Evolutionary conservation across 2,888 invertebrate species (phyloP).

Genomic region (Graphium colonna): DNA sequence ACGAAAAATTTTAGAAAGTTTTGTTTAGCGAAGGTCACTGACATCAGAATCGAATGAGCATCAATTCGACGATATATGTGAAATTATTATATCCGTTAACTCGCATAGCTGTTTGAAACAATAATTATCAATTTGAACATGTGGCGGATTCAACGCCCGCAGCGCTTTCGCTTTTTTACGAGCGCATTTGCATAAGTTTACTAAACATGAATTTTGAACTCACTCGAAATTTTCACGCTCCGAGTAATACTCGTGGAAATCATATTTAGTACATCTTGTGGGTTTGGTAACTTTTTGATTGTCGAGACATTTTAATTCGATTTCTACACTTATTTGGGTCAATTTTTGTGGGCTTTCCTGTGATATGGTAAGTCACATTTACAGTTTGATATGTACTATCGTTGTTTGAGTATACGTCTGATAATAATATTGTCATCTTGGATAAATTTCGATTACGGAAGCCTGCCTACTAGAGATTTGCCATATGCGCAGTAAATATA

Average conservation of each 20-base stretch:
- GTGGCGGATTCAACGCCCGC: neutral
- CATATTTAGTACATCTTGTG: too few relatives aligned
- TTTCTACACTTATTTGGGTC: too few relatives aligned
- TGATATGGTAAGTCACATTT: too few relatives aligned
- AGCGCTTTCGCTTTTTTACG: slow-evolving; percentile 19
- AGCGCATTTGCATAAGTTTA: slow-evolving; percentile 17
- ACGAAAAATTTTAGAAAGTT: slow-evolving; percentile 22
- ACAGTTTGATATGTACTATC: too few relatives aligned
- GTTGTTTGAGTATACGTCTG: too few relatives aligned
- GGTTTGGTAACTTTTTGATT: too few relatives aligned
- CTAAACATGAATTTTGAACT: slow-evolving; percentile 3
- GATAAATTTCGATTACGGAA: too few relatives aligned
- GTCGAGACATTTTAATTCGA: too few relatives aligned
- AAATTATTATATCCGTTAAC: neutral
- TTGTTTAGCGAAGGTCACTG: slow-evolving; percentile 3
- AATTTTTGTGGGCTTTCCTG: too few relatives aligned
- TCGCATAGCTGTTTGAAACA: neutral
- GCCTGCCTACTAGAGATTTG: too few relatives aligned
- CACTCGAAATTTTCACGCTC: neutral
- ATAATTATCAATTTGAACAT: slow-evolving; percentile 5
- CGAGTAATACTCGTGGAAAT: neutral
- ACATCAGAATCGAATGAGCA: neutral
- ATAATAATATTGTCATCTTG: too few relatives aligned
- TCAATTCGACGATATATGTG: neutral
- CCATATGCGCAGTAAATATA: too few relatives aligned